Percentiles rank a stretch among this genome's conserved stretches.
Conservation (phyloP, 2,797 vertebrate species). For the Spinus olivaceus region DNA sequence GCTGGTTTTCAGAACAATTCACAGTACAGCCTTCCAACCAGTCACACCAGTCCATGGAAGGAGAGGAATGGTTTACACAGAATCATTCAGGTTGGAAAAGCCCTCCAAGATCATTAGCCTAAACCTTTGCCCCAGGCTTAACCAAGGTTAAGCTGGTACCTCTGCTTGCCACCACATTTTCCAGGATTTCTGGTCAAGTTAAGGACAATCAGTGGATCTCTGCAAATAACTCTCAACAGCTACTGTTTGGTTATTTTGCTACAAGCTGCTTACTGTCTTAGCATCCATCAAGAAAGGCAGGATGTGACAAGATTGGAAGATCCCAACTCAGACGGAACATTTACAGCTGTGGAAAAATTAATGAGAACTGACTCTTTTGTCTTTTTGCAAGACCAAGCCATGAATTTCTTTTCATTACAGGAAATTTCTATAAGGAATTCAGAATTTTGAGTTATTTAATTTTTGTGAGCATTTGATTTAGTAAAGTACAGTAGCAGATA, state of each 20-base stretch:
- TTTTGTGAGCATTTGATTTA: background rate
- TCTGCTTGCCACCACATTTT: background rate
- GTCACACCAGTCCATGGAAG: background rate
- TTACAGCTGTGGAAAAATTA: background rate
- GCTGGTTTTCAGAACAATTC: background rate
- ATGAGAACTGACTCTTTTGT: background rate
- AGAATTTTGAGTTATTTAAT: background rate
- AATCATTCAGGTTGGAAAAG: background rate
- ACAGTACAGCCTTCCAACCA: background rate
- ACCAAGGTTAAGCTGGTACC: background rate
- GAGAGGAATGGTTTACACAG: background rate
- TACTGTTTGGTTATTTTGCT: background rate
- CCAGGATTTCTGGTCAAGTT: background rate
- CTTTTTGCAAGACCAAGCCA: background rate
- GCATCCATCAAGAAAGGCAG: background rate
- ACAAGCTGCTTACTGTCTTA: background rate
- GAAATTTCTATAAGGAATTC: background rate
- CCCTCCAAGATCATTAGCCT: background rate
- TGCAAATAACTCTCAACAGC: background rate
- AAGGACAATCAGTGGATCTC: background rate
- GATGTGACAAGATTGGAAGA: background rate
- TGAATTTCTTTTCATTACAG: background rate
- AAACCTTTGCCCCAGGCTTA: background rate
- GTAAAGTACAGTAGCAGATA: background rate
- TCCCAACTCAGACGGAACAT: rapidly evolving